Percentiles rank a stretch among this genome's conserved stretches.
Evolutionary conservation across 2,113 vertebrate species (phyloP).

Genomic region (Emydura subglobosa): DNA sequence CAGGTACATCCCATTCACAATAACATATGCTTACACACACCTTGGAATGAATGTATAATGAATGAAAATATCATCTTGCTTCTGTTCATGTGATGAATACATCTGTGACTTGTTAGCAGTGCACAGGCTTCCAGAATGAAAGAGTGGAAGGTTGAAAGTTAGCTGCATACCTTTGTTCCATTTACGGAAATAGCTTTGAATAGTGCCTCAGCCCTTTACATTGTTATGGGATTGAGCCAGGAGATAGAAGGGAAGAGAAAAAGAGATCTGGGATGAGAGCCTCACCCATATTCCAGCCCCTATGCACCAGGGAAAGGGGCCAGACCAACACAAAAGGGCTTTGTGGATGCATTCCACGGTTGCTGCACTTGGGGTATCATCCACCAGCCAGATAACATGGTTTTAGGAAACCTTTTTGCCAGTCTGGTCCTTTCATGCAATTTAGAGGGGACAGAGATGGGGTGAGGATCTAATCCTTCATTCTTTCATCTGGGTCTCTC

Average conservation of each 20-base stretch:
- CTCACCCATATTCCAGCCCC: neutral
- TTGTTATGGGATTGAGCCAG: conserved; percentile 28
- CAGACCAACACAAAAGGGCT: neutral
- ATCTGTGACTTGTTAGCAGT: neutral
- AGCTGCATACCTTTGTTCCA: conserved; percentile 53
- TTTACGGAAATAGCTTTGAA: conserved; percentile 22
- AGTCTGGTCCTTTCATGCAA: neutral
- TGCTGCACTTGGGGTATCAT: neutral
- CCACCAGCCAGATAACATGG: neutral
- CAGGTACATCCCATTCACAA: neutral
- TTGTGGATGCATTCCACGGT: neutral
- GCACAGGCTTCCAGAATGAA: neutral
- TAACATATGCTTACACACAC: neutral
- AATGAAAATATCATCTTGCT: neutral
- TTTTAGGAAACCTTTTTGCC: neutral
- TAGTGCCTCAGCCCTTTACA: conserved; percentile 38
- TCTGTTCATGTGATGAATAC: neutral
- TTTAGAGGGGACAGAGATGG: neutral
- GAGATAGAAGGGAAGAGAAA: neutral
- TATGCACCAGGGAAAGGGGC: neutral
- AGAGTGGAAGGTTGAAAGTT: conserved; percentile 49
- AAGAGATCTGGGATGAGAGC: neutral
- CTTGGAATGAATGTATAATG: neutral
- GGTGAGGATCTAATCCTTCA: conserved; percentile 1
- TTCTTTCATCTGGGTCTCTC: neutral